phyloP scores from a whole-genome alignment of 2,888 invertebrate genomes.

The Tryphoninae sp. region DNA sequence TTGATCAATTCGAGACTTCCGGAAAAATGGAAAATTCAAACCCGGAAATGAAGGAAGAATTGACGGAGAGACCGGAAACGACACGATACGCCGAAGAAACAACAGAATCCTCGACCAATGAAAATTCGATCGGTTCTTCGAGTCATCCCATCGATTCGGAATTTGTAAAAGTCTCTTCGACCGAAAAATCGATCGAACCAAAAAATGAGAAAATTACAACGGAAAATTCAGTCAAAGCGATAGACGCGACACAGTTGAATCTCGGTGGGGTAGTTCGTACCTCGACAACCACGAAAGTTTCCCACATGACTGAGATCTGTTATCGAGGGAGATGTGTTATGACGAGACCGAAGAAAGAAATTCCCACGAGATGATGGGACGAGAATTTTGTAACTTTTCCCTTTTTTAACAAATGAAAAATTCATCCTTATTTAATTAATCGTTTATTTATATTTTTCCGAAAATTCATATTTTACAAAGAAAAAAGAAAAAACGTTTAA shows the following conservation, averaged over 20 bases:
- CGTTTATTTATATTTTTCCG: background rate
- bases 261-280: slow-evolving; percentile 86
- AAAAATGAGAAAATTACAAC: slow-evolving; percentile 58
- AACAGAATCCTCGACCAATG: slow-evolving; percentile 45
- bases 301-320: slow-evolving; percentile 94
- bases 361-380: slow-evolving; percentile 71
- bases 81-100: slow-evolving; percentile 53
- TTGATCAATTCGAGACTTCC: background rate
- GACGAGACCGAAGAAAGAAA: slow-evolving; percentile 78
- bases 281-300: slow-evolving; percentile 90
- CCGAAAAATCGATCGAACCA: slow-evolving; percentile 62
- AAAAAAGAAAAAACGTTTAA: background rate
- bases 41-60: slow-evolving; percentile 12
- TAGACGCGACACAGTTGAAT: slow-evolving; percentile 59
- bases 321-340: slow-evolving; percentile 93
- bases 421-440: background rate
- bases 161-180: slow-evolving; percentile 61
- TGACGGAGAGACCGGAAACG: slow-evolving; percentile 43
- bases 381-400: background rate
- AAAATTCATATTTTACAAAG: background rate
- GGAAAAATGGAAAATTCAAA: slow-evolving; percentile 12
- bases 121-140: slow-evolving; percentile 21
- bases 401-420: background rate
- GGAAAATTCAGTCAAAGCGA: slow-evolving; percentile 57
- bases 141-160: slow-evolving; percentile 1